These are phyloP conservation scores for Takifugu rubripes DNA, from an alignment of 2,797 vertebrate species.

Conservation along the genomic window DNA sequence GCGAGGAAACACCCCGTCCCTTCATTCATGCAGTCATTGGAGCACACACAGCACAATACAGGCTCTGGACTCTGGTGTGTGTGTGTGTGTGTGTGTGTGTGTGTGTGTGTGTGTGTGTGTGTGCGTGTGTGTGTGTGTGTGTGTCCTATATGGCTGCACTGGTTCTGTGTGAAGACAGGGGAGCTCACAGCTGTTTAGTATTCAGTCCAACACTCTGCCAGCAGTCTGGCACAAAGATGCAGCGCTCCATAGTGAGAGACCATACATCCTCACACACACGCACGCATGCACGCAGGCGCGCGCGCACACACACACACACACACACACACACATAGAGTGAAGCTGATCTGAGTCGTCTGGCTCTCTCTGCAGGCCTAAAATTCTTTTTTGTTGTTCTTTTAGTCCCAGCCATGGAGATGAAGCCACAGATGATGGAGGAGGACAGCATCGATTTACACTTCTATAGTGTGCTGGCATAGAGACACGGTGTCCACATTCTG, in stretches of 20 bases:
- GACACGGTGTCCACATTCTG: too few species aligned
- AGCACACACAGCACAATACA: neutral
- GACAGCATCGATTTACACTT: too few species aligned
- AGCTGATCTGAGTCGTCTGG: slow-evolving; percentile 1
- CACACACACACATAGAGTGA: slow-evolving; percentile 11
- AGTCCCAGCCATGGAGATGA: slow-evolving; percentile 1
- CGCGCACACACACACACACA: slow-evolving; percentile 2
- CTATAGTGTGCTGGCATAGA: too few species aligned
- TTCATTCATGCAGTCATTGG: too few species aligned
- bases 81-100: slow-evolving; percentile 2
- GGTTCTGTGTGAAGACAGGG: slow-evolving; percentile 34
- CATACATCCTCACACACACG: slow-evolving; percentile 6
- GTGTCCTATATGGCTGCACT: slow-evolving; percentile 42
- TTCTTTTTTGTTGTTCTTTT: neutral
- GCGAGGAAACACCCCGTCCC: too few species aligned
- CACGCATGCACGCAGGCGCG: neutral
- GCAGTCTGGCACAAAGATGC: slow-evolving; percentile 65
- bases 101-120: slow-evolving; percentile 4
- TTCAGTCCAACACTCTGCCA: slow-evolving; percentile 56
- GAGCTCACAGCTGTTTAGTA: slow-evolving; percentile 62
- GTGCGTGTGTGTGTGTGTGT: slow-evolving; percentile 21
- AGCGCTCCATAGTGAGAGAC: slow-evolving; percentile 43
- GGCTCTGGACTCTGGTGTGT: neutral
- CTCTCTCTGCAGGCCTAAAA: slow-evolving; percentile 13
- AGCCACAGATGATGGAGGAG: too few species aligned